Base-by-base conservation (phyloP, 1,140 invertebrate genomes). In the Drosophila kikkawai region DNA sequence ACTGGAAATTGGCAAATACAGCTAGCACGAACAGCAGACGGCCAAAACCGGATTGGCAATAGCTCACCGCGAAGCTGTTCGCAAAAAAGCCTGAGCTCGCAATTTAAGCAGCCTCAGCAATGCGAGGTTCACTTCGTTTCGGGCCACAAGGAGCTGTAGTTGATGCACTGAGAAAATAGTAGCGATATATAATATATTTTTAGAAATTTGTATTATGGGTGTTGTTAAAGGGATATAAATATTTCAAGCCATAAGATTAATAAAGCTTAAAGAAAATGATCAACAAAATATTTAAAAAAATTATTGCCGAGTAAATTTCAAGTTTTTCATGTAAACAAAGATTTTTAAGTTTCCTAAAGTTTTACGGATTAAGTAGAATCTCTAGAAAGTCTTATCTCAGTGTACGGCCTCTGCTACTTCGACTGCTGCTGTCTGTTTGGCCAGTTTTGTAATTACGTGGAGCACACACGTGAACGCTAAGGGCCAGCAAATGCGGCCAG, bases 1-100 rank as follows among this genome's bases (percentile, higher is more conserved):
- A 88, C 84, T 88, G 85, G 84, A 90, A 88, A 87, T 80, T 84
- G 84, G 77, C 71, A 66, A 88, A 83, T 88, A 82, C 84, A 87
- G 82, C 84, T 77, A 83, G 84, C 74, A 74, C 67, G 50, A 78
- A 66, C 50, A 78, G 67, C 80, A 79, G 79, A 81, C 66, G 65
- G 59, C 37, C 44, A 48, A 88, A 88, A 90, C 84, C 85, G 84
- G 81, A 85, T 88, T 88, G 78, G 58, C 74, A 84, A 90, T 90
- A 79, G 75, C 76, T 79, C 75, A 79, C 65, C 50, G 76, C 47
- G 29, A 44, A 61, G 65, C 64, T 69, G 57, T 68, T 77, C 64
- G 75, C 75, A 70, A 78, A 71, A 56, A 44, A 88, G 80, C 78
- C 87, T 78, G 71, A 77, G 84, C 79, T 88, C 68, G 83, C 74